Evolutionary conservation across 2,113 vertebrate genomes (phyloP).

Genomic region (Eurypyga helias): DNA sequence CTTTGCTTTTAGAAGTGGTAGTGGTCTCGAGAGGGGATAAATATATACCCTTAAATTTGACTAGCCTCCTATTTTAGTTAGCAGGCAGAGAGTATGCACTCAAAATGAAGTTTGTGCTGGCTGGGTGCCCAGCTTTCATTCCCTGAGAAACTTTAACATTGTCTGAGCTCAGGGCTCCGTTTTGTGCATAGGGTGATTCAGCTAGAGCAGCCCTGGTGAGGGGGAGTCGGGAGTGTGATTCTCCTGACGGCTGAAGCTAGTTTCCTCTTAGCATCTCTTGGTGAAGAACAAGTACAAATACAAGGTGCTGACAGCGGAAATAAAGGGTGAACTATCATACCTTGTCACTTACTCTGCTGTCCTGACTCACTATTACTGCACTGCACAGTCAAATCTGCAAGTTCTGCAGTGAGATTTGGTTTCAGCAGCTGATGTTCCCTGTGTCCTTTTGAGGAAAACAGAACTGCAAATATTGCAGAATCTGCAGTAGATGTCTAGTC

Average conservation of each 20-base stretch:
- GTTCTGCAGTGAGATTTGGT: not conserved
- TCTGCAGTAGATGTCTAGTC: not conserved
- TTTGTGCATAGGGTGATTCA: not conserved
- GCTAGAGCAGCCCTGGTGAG: not conserved
- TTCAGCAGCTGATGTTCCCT: not conserved
- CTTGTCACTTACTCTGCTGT: not conserved
- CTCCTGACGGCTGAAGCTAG: not conserved
- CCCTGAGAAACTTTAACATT: not conserved
- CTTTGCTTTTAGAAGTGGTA: constrained; percentile 34
- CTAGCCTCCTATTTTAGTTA: constrained; percentile 48
- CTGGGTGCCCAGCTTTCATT: constrained; percentile 25
- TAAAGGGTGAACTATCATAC: not conserved
- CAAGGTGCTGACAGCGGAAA: not conserved
- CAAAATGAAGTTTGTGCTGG: constrained; percentile 41
- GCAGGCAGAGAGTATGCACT: constrained; percentile 25
- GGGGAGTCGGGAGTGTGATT: not conserved
- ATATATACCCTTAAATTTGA: constrained; percentile 29
- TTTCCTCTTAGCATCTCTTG: not conserved
- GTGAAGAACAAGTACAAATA: not conserved
- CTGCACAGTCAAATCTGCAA: not conserved
- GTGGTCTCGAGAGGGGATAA: constrained; percentile 22
- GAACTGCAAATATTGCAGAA: not conserved
- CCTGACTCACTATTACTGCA: not conserved
- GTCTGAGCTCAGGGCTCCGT: not conserved
- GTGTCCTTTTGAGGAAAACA: not conserved